Percentiles rank a stretch among this genome's conserved stretches.
phyloP scores from a whole-genome alignment of 2,113 vertebrate species.

The Dicerorhinus sumatrensis region DNA sequence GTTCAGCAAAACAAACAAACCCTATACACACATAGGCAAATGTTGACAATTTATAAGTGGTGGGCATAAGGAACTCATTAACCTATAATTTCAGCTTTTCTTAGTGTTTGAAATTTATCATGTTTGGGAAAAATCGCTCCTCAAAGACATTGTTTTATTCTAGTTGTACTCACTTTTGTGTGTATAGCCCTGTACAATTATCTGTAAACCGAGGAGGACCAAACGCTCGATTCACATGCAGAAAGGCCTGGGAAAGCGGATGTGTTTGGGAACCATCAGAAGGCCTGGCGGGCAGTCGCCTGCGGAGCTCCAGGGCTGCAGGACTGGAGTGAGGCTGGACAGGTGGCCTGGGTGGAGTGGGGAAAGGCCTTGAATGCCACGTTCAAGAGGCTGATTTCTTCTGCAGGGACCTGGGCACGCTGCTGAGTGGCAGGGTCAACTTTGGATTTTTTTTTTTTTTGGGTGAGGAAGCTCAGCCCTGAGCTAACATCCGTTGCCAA shows the following conservation, averaged over 20 bases:
- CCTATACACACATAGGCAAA: neutral
- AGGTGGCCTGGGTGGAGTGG: neutral
- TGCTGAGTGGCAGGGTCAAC: neutral
- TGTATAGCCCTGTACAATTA: neutral
- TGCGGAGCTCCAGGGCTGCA: neutral
- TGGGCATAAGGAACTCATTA: neutral
- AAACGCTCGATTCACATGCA: neutral
- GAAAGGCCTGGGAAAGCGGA: neutral
- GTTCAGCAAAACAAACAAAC: neutral
- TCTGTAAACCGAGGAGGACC: neutral
- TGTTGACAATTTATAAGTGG: neutral
- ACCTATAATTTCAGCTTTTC: neutral
- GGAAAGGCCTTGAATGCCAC: neutral
- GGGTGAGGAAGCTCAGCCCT: too few species aligned
- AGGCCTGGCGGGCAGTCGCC: neutral
- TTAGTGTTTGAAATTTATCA: neutral
- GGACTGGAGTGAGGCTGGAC: neutral
- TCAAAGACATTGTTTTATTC: neutral
- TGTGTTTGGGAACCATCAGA: neutral
- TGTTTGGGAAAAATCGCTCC: neutral
- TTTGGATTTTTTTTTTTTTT: neutral
- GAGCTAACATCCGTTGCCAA: too few species aligned
- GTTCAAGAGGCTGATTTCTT: neutral
- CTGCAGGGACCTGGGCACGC: neutral
- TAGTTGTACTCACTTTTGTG: neutral